A percentile compares a stretch with the other conserved stretches of the same genome.
phyloP scores from a whole-genome alignment of 2,888 invertebrate genomes.

The Strigamia crassipes region DNA sequence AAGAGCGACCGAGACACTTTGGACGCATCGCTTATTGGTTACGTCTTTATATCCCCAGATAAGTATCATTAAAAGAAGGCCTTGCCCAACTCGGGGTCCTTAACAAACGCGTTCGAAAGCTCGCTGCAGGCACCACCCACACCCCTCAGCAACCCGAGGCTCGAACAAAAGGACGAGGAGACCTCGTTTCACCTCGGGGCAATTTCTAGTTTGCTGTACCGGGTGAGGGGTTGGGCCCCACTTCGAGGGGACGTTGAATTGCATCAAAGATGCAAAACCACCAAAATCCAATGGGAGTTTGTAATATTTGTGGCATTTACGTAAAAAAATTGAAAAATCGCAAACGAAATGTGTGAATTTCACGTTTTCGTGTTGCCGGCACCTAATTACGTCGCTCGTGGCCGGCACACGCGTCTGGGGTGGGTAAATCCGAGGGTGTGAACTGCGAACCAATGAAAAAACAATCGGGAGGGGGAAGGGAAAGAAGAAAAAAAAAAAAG shows the following conservation, averaged over 20 bases:
- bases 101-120: background rate
- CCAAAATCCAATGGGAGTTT: too few species aligned
- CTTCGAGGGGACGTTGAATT: background rate
- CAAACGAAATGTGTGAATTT: too few species aligned
- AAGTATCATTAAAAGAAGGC: background rate
- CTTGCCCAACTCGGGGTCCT: background rate
- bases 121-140: background rate
- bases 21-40: too few species aligned
- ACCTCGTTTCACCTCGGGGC: background rate
- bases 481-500: background rate
- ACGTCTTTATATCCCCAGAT: background rate
- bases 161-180: slow-evolving; percentile 3
- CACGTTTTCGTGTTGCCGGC: too few species aligned
- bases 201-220: background rate
- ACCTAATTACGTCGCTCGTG: background rate
- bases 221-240: background rate
- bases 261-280: too few species aligned
- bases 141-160: background rate
- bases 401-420: background rate
- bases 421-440: background rate
- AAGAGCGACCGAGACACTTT: background rate
- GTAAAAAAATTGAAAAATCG: too few species aligned
- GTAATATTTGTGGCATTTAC: too few species aligned
- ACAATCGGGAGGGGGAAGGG: background rate
- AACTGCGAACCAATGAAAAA: background rate